A percentile compares a stretch with the other conserved stretches of the same genome.
These are phyloP conservation scores for Epiblema foenella DNA, from an alignment of 2,888 invertebrate species.

Conservation along the genomic window DNA sequence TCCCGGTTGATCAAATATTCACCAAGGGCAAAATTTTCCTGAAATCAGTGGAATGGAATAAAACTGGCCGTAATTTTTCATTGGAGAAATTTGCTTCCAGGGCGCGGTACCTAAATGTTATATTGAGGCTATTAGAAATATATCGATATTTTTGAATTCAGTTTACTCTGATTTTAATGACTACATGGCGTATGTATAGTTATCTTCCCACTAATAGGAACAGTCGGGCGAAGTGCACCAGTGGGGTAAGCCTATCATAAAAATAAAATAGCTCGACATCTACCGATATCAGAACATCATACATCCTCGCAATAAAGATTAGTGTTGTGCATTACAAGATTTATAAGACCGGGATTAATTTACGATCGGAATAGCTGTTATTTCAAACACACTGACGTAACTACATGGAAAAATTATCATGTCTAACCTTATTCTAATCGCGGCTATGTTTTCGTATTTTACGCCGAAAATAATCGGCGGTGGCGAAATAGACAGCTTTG, in stretches of 20 bases:
- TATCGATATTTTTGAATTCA: neutral
- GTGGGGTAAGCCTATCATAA: too few relatives aligned
- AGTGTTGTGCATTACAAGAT: too few relatives aligned
- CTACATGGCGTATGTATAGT: neutral
- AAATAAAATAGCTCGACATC: too few relatives aligned
- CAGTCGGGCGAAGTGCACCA: too few relatives aligned
- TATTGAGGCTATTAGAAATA: neutral
- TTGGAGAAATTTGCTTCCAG: neutral
- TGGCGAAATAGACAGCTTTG: neutral
- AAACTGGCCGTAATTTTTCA: neutral
- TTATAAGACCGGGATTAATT: too few relatives aligned
- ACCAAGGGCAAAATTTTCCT: neutral
- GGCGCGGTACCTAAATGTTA: neutral
- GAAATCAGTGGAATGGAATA: neutral
- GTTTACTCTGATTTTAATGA: neutral
- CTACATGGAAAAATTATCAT: too few relatives aligned
- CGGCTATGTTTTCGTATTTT: neutral
- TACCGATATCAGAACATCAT: too few relatives aligned
- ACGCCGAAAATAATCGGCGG: neutral
- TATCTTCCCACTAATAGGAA: neutral
- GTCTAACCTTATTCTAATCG: too few relatives aligned
- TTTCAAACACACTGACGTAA: too few relatives aligned
- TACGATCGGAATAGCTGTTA: too few relatives aligned
- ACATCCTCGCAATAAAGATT: too few relatives aligned
- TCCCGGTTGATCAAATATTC: too few relatives aligned